Conservation (phyloP, 2,888 invertebrate species). For the Sipha maydis region DNA sequence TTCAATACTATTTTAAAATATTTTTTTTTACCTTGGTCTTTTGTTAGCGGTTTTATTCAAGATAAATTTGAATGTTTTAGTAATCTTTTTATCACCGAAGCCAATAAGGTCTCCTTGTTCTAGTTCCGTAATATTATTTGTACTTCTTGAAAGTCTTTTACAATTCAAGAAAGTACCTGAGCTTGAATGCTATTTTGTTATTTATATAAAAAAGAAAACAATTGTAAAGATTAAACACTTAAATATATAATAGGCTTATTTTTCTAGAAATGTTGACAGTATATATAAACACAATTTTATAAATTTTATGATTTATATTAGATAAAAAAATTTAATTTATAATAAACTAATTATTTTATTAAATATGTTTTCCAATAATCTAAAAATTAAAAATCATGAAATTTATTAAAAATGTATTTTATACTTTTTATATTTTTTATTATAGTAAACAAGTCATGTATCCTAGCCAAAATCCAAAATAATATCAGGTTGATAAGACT, state of each 20-base stretch:
- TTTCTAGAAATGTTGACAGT: too few relatives aligned
- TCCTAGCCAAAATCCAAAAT: neutral
- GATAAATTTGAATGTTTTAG: neutral
- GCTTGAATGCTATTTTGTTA: neutral
- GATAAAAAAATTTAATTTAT: too few relatives aligned
- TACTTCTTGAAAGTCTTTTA: neutral
- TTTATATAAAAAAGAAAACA: neutral
- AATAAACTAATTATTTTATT: too few relatives aligned
- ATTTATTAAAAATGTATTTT: too few relatives aligned
- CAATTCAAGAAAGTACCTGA: conserved; percentile 36
- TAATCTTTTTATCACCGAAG: neutral
- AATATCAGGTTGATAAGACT: neutral
- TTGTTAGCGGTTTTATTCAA: neutral
- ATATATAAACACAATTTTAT: too few relatives aligned
- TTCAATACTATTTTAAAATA: too few relatives aligned
- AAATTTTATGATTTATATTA: too few relatives aligned
- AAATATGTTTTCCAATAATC: too few relatives aligned
- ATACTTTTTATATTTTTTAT: neutral
- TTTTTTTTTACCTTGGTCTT: neutral
- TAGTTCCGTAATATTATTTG: neutral
- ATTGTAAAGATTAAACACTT: neutral
- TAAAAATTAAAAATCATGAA: too few relatives aligned
- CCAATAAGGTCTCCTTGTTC: conserved; percentile 36
- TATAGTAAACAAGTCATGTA: neutral
- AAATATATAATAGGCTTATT: neutral